Base-by-base conservation (phyloP, 2,888 invertebrate species). In the Aporophyla nigra region DNA sequence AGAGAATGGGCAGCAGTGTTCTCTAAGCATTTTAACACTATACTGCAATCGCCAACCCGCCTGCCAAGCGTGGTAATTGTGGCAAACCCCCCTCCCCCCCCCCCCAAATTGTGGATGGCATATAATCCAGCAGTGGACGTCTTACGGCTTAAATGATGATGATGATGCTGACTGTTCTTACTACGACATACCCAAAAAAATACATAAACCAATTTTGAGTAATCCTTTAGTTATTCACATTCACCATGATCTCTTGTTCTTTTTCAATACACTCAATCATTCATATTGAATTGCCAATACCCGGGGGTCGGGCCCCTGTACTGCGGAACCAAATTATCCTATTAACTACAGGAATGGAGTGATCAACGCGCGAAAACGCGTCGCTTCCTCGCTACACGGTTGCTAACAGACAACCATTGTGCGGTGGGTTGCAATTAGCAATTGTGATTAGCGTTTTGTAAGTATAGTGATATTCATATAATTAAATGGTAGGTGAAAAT, bases 321-420 rank as follows among this genome's bases (percentile, higher is more conserved):
- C 76, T 86, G 90, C 93, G 95, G 95, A 96, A 95, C 95, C 80
- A 85, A 93, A 94, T 96, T 94, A 95, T 95, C 90, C 93, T 90
- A 95, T 96, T 95, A 93, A 83, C 88, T 82, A 92, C 95, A 91
- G 96, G 96, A 96, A 95, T 94, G 92, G 89, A 90, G 90, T 92
- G 91, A 95, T 95, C 94, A 93, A 90, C 95, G 94, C 95, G 96
- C 96, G 95, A 95, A 95, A 93, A 93, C 88, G 84, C 86, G 78
- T 79, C 88, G 91, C 95, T 95, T 95, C 95, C 96, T 95, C 86
- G 78, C 89, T 92, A 92, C 95, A 95, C 95, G 94, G 90, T 88
- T 89, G 86, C 86, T 84, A 83, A 63, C 86, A 86, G 82, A 80
- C 76, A 81, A 71, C 63, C 72, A 86, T 85, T 87, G 62, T 80